Base-by-base conservation (phyloP, 2,797 vertebrate species). In the Trachurus trachurus region DNA sequence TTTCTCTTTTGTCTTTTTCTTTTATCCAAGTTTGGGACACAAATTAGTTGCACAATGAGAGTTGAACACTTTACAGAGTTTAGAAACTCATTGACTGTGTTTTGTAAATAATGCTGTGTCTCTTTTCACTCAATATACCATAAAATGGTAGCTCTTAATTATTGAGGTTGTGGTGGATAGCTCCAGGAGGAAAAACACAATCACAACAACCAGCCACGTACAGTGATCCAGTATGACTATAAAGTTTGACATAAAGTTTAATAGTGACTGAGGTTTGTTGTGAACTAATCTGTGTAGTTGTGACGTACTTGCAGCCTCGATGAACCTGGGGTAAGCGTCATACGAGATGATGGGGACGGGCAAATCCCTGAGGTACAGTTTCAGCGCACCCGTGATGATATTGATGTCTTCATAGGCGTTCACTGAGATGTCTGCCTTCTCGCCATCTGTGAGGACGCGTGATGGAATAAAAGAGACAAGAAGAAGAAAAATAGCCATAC, bases 381-480 rank as follows among this genome's bases (percentile, higher is more conserved):
- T 99, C 93, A 99, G 97, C 19, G 98, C 98, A 64, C 98, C 98
- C 37, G 98, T 98, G 95, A 99, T 99, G 94, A 99, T 97, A 92
- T 99, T 99, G 95, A 99, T 99, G 94, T 99, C 98, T 97, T 99
- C 98, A 95, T 99, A 99, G 88, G 96, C 94, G 82, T 96, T 98
- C 92, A 97, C 96, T 80, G 98, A 99, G 95, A 99, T 99, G 94
- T 99, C 98, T 81, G 98, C 98, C 94, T 98, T 99, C 94, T 99
- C 98, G 5, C 98, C 98, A 91, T 99, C 98, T 99, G 94, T 88
- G 85, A 84, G 82, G 78, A 92, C 54, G 82, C 19, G 74, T 58
- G 80, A 82, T 69, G 60, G 59, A 74, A 78, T 44, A 67, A 78
- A 22, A 16, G 47, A 84, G 50, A 85, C 19, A 40, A 82, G 64